Evolutionary conservation across 2,797 vertebrate genomes (phyloP).

Genomic region (Falco rusticolus): DNA sequence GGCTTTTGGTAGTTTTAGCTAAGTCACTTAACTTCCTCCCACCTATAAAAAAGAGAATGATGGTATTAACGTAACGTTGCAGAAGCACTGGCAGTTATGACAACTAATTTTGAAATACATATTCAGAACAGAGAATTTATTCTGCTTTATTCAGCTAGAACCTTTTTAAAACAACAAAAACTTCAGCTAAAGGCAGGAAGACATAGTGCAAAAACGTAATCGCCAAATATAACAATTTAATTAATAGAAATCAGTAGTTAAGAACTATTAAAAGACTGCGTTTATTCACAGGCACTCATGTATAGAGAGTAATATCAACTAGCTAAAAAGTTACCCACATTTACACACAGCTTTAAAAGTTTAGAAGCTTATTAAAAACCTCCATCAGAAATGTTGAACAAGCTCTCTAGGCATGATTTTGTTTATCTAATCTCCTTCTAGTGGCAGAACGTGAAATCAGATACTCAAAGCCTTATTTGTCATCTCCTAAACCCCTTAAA

Average conservation of each 20-base stretch:
- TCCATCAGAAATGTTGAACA: background rate
- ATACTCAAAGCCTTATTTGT: background rate
- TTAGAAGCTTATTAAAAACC: background rate
- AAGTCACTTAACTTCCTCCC: background rate
- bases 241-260: background rate
- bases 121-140: background rate
- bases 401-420: background rate
- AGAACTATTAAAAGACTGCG: background rate
- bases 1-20: background rate
- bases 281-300: background rate
- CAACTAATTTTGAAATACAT: background rate
- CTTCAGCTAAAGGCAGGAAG: background rate
- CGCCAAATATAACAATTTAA: background rate
- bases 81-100: background rate
- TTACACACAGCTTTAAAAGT: background rate
- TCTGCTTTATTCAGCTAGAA: background rate
- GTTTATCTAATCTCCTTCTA: conserved; percentile 52
- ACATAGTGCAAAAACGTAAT: background rate
- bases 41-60: background rate
- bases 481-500: background rate
- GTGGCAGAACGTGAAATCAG: conserved; percentile 23
- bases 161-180: background rate
- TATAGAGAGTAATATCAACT: background rate
- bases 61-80: background rate
- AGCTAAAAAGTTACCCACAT: background rate